Percentiles rank a stretch among this genome's conserved stretches.
Conservation (phyloP, 37 sponge, comb jelly and placozoan species). For the Halisarca cf. caerulea region DNA sequence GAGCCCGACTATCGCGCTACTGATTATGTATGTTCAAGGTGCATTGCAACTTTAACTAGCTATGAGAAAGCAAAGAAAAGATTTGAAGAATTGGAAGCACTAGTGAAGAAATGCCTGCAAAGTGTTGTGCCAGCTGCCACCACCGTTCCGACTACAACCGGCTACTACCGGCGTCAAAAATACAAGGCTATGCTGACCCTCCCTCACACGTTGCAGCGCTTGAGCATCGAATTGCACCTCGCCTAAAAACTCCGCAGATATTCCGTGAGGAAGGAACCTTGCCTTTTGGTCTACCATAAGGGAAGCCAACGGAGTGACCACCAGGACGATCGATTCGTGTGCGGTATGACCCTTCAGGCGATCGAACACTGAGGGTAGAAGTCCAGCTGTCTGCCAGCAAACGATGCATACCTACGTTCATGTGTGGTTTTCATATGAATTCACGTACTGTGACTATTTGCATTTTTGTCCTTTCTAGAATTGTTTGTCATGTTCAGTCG, state of each 20-base stretch:
- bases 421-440: no score
- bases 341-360: no score
- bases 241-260: not conserved
- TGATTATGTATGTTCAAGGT: not conserved
- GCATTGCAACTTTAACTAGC: not conserved
- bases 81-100: not conserved
- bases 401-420: no score
- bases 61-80: not conserved
- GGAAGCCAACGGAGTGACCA: slow-evolving; percentile 10
- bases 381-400: no score
- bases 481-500: not conserved
- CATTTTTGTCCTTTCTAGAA: not conserved
- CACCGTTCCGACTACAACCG: no score
- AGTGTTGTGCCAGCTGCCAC: not conserved
- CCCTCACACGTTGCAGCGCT: slow-evolving; percentile 2
- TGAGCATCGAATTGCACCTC: not conserved
- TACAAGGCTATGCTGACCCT: not conserved
- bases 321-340: no score
- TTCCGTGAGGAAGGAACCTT: not conserved
- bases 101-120: not conserved
- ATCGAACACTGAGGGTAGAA: no score
- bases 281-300: slow-evolving; percentile 11
- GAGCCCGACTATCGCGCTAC: not conserved
- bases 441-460: no score
- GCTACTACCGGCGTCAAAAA: slow-evolving; percentile 23